Evolutionary conservation across 92 coral and sea anemone species (phyloP).

Genomic region (Umimayanthus kanabou): DNA sequence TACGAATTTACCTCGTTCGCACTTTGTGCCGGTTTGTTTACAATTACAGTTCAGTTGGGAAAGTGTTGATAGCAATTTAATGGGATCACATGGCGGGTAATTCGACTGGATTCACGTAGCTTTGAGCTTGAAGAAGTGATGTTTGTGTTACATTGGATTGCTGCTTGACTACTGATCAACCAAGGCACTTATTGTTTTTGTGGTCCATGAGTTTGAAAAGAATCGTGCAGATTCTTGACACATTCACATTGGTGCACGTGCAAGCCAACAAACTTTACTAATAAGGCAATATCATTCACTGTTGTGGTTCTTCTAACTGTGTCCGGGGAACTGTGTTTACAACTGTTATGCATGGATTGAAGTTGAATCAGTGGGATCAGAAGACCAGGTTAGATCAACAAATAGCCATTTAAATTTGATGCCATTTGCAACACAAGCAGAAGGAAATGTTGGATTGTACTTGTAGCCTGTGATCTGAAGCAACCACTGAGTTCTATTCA

Average conservation of each 20-base stretch:
- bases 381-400: neutral
- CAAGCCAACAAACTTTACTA: neutral
- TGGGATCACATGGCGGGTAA: neutral
- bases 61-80: neutral
- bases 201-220: neutral
- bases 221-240: too few relatives aligned
- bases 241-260: neutral
- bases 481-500: neutral
- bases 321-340: neutral
- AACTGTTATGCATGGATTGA: neutral
- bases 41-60: neutral
- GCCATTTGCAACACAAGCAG: neutral
- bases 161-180: neutral
- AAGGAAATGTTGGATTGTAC: neutral
- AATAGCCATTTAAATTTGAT: neutral
- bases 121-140: neutral
- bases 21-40: neutral
- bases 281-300: neutral
- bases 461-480: neutral
- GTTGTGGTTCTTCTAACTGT: neutral
- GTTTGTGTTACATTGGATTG: neutral
- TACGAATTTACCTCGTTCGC: neutral
- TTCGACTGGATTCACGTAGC: neutral
- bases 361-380: neutral
- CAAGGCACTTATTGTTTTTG: neutral